Conservation (phyloP, 2,113 vertebrate genomes). For the Chaetura pelagica region DNA sequence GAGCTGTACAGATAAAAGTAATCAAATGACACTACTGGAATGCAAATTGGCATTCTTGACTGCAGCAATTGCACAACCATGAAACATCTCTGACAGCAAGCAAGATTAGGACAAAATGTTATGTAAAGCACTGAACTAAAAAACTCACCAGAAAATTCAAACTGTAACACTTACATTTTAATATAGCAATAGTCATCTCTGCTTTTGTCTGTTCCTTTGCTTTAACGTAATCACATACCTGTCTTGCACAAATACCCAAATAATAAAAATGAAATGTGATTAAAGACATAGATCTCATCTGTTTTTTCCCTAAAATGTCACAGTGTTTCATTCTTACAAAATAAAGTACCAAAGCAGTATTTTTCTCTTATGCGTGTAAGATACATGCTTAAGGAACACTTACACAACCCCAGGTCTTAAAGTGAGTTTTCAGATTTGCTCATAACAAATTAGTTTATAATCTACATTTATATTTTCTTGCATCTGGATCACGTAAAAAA, state of each 20-base stretch:
- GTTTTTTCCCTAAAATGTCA: conserved; percentile 4
- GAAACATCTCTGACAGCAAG: conserved; percentile 88
- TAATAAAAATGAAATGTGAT: conserved; percentile 26
- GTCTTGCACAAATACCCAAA: conserved; percentile 32
- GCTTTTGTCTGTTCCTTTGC: conserved; percentile 65
- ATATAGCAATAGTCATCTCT: conserved; percentile 67
- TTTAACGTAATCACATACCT: conserved; percentile 18
- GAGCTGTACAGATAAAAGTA: conserved; percentile 90
- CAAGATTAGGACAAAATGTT: conserved; percentile 88
- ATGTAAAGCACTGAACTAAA: conserved; percentile 83
- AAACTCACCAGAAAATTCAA: conserved; percentile 80
- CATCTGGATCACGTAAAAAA: conserved; percentile 27
- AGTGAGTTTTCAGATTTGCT: background rate
- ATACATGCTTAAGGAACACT: background rate
- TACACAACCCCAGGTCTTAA: background rate
- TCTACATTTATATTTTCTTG: conserved; percentile 1
- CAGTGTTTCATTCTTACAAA: background rate
- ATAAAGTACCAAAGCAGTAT: background rate
- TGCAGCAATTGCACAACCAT: conserved; percentile 85
- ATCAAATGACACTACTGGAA: conserved; percentile 96
- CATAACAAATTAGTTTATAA: background rate
- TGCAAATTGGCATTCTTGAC: conserved; percentile 94
- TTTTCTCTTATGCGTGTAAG: background rate
- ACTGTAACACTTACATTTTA: conserved; percentile 79
- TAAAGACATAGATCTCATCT: background rate